Conservation (phyloP, 1,140 invertebrate genomes). For the Bombus waltoni region DNA sequence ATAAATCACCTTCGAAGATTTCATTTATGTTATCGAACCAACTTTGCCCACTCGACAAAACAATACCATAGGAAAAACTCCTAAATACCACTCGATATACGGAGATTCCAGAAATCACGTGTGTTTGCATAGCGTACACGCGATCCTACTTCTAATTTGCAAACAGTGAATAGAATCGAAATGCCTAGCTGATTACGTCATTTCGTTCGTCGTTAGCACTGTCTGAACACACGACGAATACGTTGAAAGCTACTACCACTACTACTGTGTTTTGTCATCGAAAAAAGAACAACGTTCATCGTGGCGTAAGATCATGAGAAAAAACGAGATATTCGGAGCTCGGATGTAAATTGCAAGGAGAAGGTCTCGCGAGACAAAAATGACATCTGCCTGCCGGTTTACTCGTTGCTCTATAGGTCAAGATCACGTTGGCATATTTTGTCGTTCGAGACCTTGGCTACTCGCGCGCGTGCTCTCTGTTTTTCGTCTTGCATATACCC, state of each 20-base stretch:
- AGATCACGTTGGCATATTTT: slow-evolving; percentile 70
- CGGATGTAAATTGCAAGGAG: slow-evolving; percentile 1
- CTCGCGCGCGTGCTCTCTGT: not conserved
- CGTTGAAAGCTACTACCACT: not conserved
- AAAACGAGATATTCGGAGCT: not conserved
- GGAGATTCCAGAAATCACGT: too few species aligned
- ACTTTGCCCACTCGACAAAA: too few species aligned
- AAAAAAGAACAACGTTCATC: not conserved
- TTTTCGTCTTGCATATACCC: slow-evolving; percentile 53
- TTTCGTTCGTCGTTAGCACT: too few species aligned
- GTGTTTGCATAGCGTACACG: too few species aligned
- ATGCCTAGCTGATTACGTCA: too few species aligned
- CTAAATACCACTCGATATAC: too few species aligned
- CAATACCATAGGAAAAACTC: too few species aligned
- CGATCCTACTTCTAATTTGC: too few species aligned
- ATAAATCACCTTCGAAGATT: too few species aligned
- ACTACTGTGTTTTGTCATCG: too few species aligned
- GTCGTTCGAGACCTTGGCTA: slow-evolving; percentile 70
- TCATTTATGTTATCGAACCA: too few species aligned
- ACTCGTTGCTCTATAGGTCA: slow-evolving; percentile 58
- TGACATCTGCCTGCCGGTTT: slow-evolving; percentile 54
- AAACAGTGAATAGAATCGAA: too few species aligned
- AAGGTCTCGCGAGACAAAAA: slow-evolving; percentile 45
- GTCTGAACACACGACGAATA: not conserved
- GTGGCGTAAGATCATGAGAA: not conserved